Evolutionary conservation across 2,888 invertebrate genomes (phyloP), one percentile per base, ranked within the genome.

Genomic region (Dastarcus helophoroides): DNA sequence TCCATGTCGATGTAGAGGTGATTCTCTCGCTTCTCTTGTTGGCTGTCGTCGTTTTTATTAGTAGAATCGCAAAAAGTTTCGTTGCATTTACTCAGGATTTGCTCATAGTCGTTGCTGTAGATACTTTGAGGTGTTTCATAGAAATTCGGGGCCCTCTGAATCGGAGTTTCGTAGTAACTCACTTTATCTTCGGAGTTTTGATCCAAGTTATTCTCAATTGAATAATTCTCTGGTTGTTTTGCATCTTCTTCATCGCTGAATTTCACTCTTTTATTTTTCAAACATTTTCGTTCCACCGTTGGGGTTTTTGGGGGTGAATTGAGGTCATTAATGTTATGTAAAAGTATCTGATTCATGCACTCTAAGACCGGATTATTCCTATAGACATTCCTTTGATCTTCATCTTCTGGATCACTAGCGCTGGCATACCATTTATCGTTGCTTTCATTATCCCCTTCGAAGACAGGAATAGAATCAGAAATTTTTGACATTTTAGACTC

Each of bases 281-380:
- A 28, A 2, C 40, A 34, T 40, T 58, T 58, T 14, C 58, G 40
- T 33, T 60, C 60, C 10, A 54, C 40, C 12, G 51, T 56, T 4
- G 63, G 62, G 4, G 59, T 58, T 50, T 62, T 62, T 2, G 62
- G 62, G 6, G 63, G 62, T 1, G 62, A 60, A 39, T 48, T 53
- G 22, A 55, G 42, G 35, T 71, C 70, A 36, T 69, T 69, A 47
- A 69, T 69, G 53, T 85, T 84, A 46, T 83, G 79, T 15, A 86
- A 60, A 21, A 86, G 62, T 45, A 86, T 86, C 60, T 81, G 85
- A 63, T 85, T 85, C 41, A 86, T 84, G 51, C 85, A 85, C 58
- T 86, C 85, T 28, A 86, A 60, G 4, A 86, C 85, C 2, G 85
- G 85, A 60, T 85, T 86, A 43, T 84, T 82, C 54, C 78, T 73